Evolutionary conservation across 2,113 vertebrate genomes (phyloP).

Genomic region (Acrocephalus kingi): DNA sequence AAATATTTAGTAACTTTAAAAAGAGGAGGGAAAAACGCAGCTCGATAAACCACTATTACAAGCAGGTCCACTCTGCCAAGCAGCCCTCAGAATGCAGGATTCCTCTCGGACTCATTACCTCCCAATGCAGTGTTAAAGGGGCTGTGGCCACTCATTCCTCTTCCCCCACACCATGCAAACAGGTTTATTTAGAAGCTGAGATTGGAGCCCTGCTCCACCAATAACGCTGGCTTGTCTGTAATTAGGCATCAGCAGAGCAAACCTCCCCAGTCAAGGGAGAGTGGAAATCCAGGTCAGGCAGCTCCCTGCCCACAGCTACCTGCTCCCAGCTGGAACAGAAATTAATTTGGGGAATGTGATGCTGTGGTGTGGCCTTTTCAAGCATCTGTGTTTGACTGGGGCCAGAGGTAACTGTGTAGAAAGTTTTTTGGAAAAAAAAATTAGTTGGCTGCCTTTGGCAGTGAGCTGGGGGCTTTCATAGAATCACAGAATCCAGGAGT

Average conservation of each 20-base stretch:
- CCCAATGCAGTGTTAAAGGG: not conserved
- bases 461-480: not conserved
- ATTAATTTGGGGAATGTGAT: not conserved
- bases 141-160: not conserved
- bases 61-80: not conserved
- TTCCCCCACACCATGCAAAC: not conserved
- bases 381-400: not conserved
- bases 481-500: not conserved
- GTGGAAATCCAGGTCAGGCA: slow-evolving; percentile 47
- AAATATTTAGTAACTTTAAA: slow-evolving; percentile 57
- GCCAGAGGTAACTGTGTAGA: not conserved
- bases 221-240: not conserved
- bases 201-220: not conserved
- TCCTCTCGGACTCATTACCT: slow-evolving; percentile 27
- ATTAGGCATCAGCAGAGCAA: slow-evolving; percentile 14
- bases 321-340: not conserved
- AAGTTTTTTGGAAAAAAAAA: not conserved
- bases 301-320: not conserved
- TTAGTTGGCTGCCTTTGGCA: not conserved
- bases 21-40: not conserved
- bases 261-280: not conserved
- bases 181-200: slow-evolving; percentile 45
- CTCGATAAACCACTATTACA: not conserved
- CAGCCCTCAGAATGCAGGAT: not conserved
- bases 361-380: not conserved